Evolutionary conservation across 1,140 invertebrate genomes (phyloP), one percentile per base, ranked within the genome.

Genomic region (Drosophila ficusphila): DNA sequence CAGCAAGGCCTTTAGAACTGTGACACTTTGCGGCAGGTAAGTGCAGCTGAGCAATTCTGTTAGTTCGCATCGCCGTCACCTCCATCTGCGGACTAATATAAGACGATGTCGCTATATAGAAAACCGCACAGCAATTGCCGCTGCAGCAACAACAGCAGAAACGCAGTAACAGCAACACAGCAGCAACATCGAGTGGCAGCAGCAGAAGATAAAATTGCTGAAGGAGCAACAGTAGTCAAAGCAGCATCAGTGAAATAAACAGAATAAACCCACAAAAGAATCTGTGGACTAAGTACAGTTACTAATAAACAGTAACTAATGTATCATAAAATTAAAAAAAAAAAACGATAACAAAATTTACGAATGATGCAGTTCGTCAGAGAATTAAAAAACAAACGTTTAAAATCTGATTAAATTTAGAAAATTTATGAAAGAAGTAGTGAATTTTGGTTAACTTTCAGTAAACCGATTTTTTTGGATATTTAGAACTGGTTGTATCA

Each of bases 81-180:
- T 29, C 23, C 29, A 62, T 49, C 18, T 31, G 11, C 34, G 21
- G 18, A 14, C 39, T 21, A 21, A 42, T 42, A 18, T 29, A 19
- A 48, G 3, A 14, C 23, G 33, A 58, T 49, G 44, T 38, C 12
- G 29, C 39, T 27, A 21, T 16, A 23, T 18, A 21, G 31, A 19
- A 48, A 74, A 71, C 71, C 58, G 69, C 79, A 75, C 68, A 83
- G 79, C 79, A 83, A 76, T 72, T 86, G 81, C 79, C 76, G 65
- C 56, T 51, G 23, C 34, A 47, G 25, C 31, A 41, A 21, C 46
- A 52, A 12, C 49, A 39, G 42, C 42, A 61, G 33, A 33, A 53
- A 21, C 18, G 8, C 19, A 21, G 12, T n/a, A n/a, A n/a, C 54
- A 44, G 9, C 42, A 62, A 9, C 16, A 33, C 29, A 14, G 34